Evolutionary conservation across 2,113 vertebrate species (phyloP), one percentile per base, ranked within the genome.

Genomic region (Ammodramus savannarum): DNA sequence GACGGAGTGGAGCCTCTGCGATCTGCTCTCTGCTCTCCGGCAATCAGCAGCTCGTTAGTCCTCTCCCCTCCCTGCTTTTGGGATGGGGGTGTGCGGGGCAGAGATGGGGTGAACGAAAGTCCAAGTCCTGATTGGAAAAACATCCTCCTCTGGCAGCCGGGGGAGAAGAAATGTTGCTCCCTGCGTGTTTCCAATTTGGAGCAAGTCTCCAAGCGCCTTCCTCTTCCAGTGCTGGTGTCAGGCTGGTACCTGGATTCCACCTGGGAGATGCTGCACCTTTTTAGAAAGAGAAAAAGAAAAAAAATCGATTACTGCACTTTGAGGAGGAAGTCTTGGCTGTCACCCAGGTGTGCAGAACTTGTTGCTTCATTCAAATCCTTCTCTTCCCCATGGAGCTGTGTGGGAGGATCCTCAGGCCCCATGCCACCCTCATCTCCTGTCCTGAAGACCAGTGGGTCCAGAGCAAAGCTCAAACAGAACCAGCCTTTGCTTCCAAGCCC

Each of bases 1-100:
- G 99, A 99, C 99, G 99, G 98, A 99, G 98, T 98, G 98, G 99
- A 99, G 97, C 95, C 95, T 97, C 95, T 96, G 97, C 49, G 62
- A 95, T 97, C 97, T 96, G 95, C 90, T 95, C 76, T 97, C 97
- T 96, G 95, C 90, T 95, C 76, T 94, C 96, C 90, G 93, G 94
- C 72, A 89, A 85, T 77, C 95, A 95, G 96, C 93, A 92, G 91
- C 79, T 92, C 80, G 29, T 95, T 85, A 95, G 86, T 97, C 94
- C 92, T 91, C 74, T 88, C 86, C 72, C 75, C 51, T 89, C 87
- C 90, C 78, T 92, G 86, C 72, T 76, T 78, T 92, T 44, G 68
- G 86, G 93, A 76, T 46, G 79, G 75, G 61, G 48, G 51, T 87
- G 79, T 72, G 68, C 63, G 5, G 84, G 55, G 48, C 59, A 89